Base-by-base conservation (phyloP, 2,113 vertebrate genomes). In the Rafetus swinhoei region DNA sequence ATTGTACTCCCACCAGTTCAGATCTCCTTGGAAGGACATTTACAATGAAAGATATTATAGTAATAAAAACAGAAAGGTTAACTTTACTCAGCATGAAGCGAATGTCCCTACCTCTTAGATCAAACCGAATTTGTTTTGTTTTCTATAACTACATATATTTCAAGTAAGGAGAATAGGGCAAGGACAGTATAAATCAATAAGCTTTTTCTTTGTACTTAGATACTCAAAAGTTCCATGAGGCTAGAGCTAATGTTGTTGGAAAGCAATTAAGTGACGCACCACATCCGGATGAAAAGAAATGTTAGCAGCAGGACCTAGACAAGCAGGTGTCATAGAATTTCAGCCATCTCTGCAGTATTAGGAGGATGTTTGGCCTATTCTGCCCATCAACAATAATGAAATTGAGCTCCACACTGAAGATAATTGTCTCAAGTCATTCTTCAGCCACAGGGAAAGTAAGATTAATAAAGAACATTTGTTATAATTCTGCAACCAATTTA, bases 381-480 rank as follows among this genome's bases (percentile, higher is more conserved):
- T 92, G 50, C 65, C 60, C 84, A 91, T 95, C 87, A 89, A 32
- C 82, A 91, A 72, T 95, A 96, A 96, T 85, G 90, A 93, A 95
- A 93, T 94, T 96, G 94, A 95, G 88, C 95, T 96, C 92, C 65
- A 85, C 55, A 25, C 82, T 92, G 92, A 90, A 97, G 86, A 96
- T 97, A 97, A 97, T 97, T 96, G 86, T 95, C 81, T 88, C 65
- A 82, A 97, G 93, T 95, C 82, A 90, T 93, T 96, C 91, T 87
- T 39, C 81, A 96, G 85, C 83, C 94, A 91, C 53, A 87, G 88
- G 77, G 91, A 98, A 98, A 89, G 93, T 97, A 97, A 97, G 95
- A 97, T 98, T 98, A 98, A 98, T 97, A 98, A 97, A 95, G 87
- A 95, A n/a, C 72, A 96, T 97, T 97, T 97, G 79, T 97, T 97